Percentiles rank a stretch among this genome's conserved stretches.
phyloP scores from a whole-genome alignment of 2,888 invertebrate species.

The Phyto melanocephala region DNA sequence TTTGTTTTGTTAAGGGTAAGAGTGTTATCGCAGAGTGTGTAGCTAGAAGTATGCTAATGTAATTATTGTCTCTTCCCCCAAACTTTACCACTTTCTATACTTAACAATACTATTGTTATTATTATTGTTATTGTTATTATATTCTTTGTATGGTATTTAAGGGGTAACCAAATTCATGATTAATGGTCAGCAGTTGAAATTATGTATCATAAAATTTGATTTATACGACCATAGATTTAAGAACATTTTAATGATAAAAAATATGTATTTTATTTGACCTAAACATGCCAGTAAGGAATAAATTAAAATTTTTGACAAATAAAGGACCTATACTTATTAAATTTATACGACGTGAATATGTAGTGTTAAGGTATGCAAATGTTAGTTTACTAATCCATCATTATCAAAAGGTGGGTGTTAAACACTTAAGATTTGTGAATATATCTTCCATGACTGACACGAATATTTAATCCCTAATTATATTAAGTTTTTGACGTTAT shows the following conservation, averaged over 20 bases:
- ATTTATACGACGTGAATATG: neutral
- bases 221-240: conserved; percentile 42
- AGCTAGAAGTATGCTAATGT: neutral
- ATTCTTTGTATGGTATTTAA: neutral
- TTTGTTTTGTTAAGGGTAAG: conserved; percentile 3
- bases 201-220: conserved; percentile 40
- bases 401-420: no score
- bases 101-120: conserved; percentile 1
- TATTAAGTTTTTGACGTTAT: no score
- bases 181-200: conserved; percentile 41
- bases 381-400: no score
- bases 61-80: conserved; percentile 9
- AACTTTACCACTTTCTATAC: neutral
- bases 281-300: conserved; percentile 19
- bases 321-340: neutral
- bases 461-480: no score
- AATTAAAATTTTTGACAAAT: neutral
- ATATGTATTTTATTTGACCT: conserved; percentile 34
- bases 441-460: no score
- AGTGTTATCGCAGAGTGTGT: neutral
- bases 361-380: neutral
- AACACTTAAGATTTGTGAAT: no score
- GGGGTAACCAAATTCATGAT: conserved; percentile 44
- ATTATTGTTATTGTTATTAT: neutral
- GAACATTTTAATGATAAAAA: conserved; percentile 31